Evolutionary conservation across 1,140 invertebrate genomes (phyloP).

Genomic region (Portunus trituberculatus): DNA sequence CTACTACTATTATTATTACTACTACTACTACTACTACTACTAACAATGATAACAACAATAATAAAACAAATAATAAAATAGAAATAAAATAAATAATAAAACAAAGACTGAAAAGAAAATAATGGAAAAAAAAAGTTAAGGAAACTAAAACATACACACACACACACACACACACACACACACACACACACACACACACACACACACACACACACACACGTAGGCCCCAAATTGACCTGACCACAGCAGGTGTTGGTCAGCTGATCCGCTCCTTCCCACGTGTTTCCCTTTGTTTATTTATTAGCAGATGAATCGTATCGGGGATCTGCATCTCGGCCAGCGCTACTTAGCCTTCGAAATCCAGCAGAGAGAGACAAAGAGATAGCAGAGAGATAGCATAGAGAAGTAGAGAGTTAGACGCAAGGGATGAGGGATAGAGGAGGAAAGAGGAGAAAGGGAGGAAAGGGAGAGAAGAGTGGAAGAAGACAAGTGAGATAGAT

Average conservation of each 20-base stretch:
- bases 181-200: slow-evolving; percentile 24
- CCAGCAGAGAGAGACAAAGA: background rate
- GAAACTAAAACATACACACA: slow-evolving; percentile 33
- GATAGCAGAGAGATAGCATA: background rate
- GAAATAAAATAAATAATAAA: too few species aligned
- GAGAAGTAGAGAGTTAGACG: background rate
- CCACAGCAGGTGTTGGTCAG: slow-evolving; percentile 63
- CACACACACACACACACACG: background rate
- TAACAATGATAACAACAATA: too few species aligned
- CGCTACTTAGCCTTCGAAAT: slow-evolving; percentile 25
- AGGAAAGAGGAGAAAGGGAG: background rate
- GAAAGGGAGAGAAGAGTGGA: background rate
- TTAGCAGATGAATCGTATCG: slow-evolving; percentile 55
- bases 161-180: slow-evolving; percentile 31
- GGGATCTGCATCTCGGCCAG: background rate
- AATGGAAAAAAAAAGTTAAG: background rate
- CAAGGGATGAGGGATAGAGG: background rate
- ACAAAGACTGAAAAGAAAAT: too few species aligned
- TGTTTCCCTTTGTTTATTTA: slow-evolving; percentile 62
- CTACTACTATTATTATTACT: too few species aligned
- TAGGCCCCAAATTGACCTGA: slow-evolving; percentile 32
- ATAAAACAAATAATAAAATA: too few species aligned
- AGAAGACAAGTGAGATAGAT: background rate
- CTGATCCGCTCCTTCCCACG: slow-evolving; percentile 36
- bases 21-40: too few species aligned